phyloP scores from a whole-genome alignment of 2,797 vertebrate genomes.

The Anolis apletophallus region DNA sequence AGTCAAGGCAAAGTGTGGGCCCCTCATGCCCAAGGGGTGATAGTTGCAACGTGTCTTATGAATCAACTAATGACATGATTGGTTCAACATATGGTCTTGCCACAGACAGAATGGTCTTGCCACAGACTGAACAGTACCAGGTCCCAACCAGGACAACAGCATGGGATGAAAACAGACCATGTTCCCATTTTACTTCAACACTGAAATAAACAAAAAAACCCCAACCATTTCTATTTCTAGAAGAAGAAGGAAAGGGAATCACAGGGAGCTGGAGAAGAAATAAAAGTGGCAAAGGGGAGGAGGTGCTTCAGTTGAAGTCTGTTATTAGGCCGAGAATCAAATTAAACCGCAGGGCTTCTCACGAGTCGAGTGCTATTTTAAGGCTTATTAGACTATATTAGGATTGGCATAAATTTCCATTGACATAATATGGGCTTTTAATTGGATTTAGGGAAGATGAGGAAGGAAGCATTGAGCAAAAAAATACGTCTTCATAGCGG shows the following conservation, averaged over 20 bases:
- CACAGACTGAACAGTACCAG: not conserved
- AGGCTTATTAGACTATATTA: conserved; percentile 87
- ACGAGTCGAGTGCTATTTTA: conserved; percentile 83
- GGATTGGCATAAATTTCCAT: conserved; percentile 86
- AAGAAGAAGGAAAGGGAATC: conserved; percentile 68
- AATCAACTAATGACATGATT: not conserved
- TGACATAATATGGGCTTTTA: conserved; percentile 84
- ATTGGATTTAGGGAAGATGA: conserved; percentile 84
- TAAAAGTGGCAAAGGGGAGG: conserved; percentile 76
- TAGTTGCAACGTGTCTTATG: not conserved
- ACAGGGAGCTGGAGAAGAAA: conserved; percentile 68
- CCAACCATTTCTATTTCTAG: not conserved
- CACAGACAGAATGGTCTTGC: not conserved
- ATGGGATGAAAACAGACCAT: conserved; percentile 29
- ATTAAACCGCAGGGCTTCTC: conserved; percentile 84
- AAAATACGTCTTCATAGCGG: conserved; percentile 69
- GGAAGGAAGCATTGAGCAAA: conserved; percentile 78
- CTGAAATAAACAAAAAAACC: conserved; percentile 25
- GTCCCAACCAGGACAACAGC: not conserved
- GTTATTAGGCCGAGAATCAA: conserved; percentile 83
- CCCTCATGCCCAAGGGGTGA: too few relatives aligned
- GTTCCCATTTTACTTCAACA: conserved; percentile 7
- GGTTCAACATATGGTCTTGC: not conserved
- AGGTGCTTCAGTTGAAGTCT: conserved; percentile 78
- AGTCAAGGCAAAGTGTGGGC: not conserved